Conservation (phyloP, 1,140 invertebrate genomes). For the Drosophila melanica region DNA sequence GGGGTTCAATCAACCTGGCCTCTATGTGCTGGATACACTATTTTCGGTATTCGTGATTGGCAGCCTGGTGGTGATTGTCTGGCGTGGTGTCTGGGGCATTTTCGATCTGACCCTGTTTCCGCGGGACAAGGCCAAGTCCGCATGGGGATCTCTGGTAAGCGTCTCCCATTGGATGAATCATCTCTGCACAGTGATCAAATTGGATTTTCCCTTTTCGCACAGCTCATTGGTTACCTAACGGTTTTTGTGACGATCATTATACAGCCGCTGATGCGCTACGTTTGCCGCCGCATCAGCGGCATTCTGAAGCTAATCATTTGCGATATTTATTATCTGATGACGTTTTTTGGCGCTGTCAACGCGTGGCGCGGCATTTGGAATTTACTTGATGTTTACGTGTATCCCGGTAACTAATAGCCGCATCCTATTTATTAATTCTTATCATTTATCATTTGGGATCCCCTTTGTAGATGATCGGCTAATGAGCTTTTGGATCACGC, state of each 20-base stretch:
- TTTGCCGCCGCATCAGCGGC: constrained; percentile 87
- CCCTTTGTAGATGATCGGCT: constrained; percentile 86
- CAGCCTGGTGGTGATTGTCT: constrained; percentile 93
- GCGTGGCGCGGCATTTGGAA: constrained; percentile 95
- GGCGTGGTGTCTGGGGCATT: constrained; percentile 93
- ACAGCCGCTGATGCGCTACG: constrained; percentile 89
- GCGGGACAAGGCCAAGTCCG: constrained; percentile 86
- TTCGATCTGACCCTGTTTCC: constrained; percentile 92
- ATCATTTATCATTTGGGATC: not conserved
- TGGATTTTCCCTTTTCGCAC: constrained; percentile 19
- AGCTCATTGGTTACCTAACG: constrained; percentile 91
- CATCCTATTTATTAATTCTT: not conserved
- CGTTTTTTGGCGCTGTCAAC: constrained; percentile 92
- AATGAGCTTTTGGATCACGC: constrained; percentile 91
- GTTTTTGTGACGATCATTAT: constrained; percentile 89
- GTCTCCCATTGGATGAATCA: too few species aligned
- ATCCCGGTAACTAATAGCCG: constrained; percentile 86
- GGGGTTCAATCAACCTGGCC: constrained; percentile 88
- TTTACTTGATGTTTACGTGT: constrained; percentile 90
- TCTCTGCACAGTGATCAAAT: not conserved
- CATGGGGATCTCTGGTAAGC: constrained; percentile 91
- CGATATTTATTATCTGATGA: constrained; percentile 90
- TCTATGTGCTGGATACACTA: constrained; percentile 92
- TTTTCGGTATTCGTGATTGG: constrained; percentile 93
- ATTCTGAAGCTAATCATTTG: constrained; percentile 88